Percentiles rank a stretch among this genome's conserved stretches.
Evolutionary conservation across 2,888 invertebrate genomes (phyloP).

Genomic region (Oegoconia quadripuncta): DNA sequence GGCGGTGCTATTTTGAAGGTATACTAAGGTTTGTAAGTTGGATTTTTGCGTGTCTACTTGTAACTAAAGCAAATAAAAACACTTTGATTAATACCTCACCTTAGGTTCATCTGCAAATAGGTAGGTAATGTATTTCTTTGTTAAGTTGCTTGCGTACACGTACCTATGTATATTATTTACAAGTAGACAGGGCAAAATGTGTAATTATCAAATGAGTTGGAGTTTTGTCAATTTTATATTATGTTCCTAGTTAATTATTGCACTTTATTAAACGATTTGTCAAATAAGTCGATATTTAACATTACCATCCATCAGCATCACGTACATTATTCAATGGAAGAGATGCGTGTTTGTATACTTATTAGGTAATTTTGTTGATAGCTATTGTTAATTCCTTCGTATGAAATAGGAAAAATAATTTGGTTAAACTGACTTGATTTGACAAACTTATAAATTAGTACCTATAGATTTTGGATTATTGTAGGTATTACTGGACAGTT

Average conservation of each 20-base stretch:
- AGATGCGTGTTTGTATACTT: too few relatives aligned
- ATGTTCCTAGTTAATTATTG: constrained; percentile 52
- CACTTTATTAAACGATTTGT: constrained; percentile 17
- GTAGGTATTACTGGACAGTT: too few relatives aligned
- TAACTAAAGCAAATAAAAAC: constrained; percentile 24
- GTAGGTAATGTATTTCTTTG: neutral
- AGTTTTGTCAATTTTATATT: constrained; percentile 64
- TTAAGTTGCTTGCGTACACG: neutral
- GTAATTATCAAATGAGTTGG: constrained; percentile 35
- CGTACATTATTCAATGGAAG: too few relatives aligned
- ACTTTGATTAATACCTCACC: neutral
- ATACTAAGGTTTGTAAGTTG: constrained; percentile 52
- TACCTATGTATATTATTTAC: neutral
- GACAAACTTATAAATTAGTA: too few relatives aligned
- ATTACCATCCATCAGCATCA: too few relatives aligned
- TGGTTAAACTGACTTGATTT: too few relatives aligned
- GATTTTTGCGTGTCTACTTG: constrained; percentile 45
- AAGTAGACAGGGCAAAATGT: neutral
- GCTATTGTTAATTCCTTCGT: too few relatives aligned
- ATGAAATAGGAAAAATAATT: too few relatives aligned
- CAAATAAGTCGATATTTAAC: neutral
- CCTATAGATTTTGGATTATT: too few relatives aligned
- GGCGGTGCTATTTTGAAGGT: constrained; percentile 73
- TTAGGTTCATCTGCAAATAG: neutral
- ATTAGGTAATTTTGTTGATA: too few relatives aligned